phyloP scores from a whole-genome alignment of 2,888 invertebrate species.

The Melanostoma mellinum region DNA sequence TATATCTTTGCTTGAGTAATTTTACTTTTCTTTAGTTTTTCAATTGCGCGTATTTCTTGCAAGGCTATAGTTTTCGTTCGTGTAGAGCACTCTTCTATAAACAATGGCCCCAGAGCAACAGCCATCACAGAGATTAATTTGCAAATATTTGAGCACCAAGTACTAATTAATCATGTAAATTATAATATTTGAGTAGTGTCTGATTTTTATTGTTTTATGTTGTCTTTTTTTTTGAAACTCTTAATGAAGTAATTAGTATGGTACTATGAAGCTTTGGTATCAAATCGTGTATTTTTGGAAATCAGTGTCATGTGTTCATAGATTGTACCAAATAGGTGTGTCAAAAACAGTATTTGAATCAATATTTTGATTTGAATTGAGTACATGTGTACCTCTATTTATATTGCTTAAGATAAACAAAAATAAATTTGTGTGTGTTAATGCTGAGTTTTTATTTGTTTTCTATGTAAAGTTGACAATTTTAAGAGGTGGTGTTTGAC shows the following conservation, averaged over 20 bases:
- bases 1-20: slow-evolving; percentile 35
- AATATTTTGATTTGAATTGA: background rate
- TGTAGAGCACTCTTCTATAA: slow-evolving; percentile 39
- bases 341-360: slow-evolving; percentile 21
- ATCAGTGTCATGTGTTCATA: slow-evolving; percentile 60
- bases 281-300: slow-evolving; percentile 1
- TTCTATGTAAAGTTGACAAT: background rate
- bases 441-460: slow-evolving; percentile 1
- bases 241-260: background rate
- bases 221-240: slow-evolving; percentile 9
- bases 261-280: slow-evolving; percentile 15
- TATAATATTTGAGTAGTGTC: slow-evolving; percentile 9
- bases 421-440: slow-evolving; percentile 16
- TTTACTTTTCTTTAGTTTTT: background rate
- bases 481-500: too few relatives aligned
- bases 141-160: slow-evolving; percentile 23
- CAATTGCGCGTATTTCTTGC: slow-evolving; percentile 21
- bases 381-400: background rate
- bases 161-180: too few relatives aligned
- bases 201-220: background rate
- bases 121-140: slow-evolving; percentile 33
- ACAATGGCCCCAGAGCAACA: slow-evolving; percentile 7
- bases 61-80: slow-evolving; percentile 1
- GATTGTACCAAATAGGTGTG: slow-evolving; percentile 50
- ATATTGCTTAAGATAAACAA: background rate